Base-by-base conservation (phyloP, 2,113 vertebrate genomes). In the Sitta europaea region DNA sequence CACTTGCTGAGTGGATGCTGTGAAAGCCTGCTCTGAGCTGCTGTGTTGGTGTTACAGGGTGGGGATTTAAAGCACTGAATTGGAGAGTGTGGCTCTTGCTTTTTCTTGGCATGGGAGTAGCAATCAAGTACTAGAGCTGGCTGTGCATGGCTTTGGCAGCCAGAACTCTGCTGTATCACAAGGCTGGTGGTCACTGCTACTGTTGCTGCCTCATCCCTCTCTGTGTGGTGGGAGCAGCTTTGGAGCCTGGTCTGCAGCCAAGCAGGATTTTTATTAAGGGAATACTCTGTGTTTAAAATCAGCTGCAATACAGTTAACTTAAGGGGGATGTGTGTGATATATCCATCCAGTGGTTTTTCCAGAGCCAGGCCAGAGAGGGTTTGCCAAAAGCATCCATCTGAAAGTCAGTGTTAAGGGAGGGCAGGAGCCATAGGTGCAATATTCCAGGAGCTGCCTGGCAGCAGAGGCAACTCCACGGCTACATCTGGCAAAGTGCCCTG, bases 391-490 rank as follows among this genome's bases (percentile, higher is more conserved):
- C 33, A 25, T 83, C 28, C 38, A 53, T 20, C 36, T 31, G 21
- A 61, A 23, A 2, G 3, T 43, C 58, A 14, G 36, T 20, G 48
- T 68, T n/a, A n/a, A n/a, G n/a, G n/a, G 29, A 86, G 67, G 38
- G 50, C 40, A 24, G 75, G n/a, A 68, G n/a, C 0, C 0, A 54
- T 7, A 21, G 33, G 28, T 43, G 14, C 1, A 2, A 5, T 43
- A 13, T n/a, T 61, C 13, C 3, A 5, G 8, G 53, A 71, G 61
- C 45, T 65, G 29, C 50, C 31, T 65, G 58, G n/a, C 72, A 84
- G 22, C n/a, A 48, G 80, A 38, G 29, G 21, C 21, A 55, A 3
- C 9, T 45, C 42, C 15, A 35, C 43, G 51, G 53, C 54, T 85
- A 6, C 18, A 3, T 17, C 43, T 54, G 22, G 22, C 33, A 25